Conservation (phyloP, 2,113 vertebrate genomes). For the Pseudorasbora parva region DNA sequence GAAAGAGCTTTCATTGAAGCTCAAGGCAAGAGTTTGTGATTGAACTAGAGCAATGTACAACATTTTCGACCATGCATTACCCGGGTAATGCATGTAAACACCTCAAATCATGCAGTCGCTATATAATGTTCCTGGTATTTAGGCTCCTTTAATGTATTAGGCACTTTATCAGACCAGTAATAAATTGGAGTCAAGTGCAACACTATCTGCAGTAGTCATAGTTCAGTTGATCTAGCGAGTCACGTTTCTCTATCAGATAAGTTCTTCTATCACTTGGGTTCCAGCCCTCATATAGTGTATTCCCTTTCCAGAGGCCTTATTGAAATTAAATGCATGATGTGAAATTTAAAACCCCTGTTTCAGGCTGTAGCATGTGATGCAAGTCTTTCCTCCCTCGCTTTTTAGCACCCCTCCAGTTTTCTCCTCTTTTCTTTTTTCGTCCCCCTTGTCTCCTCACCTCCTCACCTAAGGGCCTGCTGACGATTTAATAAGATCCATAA, state of each 20-base stretch:
- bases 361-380: slow-evolving; percentile 22
- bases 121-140: not conserved
- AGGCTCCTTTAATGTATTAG: slow-evolving; percentile 12
- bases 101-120: not conserved
- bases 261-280: not conserved
- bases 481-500: slow-evolving; percentile 43
- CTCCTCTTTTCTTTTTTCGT: not conserved
- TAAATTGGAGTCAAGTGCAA: slow-evolving; percentile 18
- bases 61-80: not conserved
- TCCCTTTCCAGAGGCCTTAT: slow-evolving; percentile 44
- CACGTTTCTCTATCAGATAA: slow-evolving; percentile 24
- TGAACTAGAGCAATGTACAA: not conserved
- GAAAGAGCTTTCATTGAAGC: slow-evolving; percentile 14
- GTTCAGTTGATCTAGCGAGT: slow-evolving; percentile 8
- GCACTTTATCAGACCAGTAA: slow-evolving; percentile 18
- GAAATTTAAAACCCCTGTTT: slow-evolving; percentile 51
- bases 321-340: slow-evolving; percentile 55
- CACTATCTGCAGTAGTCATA: slow-evolving; percentile 1
- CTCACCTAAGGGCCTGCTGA: slow-evolving; percentile 36
- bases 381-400: slow-evolving; percentile 3
- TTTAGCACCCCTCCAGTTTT: not conserved
- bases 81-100: not conserved
- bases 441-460: slow-evolving; percentile 38
- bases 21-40: slow-evolving; percentile 14
- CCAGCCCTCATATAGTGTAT: slow-evolving; percentile 23